Base-by-base conservation (phyloP, 2,888 invertebrate species). In the Frankliniella intonsa region DNA sequence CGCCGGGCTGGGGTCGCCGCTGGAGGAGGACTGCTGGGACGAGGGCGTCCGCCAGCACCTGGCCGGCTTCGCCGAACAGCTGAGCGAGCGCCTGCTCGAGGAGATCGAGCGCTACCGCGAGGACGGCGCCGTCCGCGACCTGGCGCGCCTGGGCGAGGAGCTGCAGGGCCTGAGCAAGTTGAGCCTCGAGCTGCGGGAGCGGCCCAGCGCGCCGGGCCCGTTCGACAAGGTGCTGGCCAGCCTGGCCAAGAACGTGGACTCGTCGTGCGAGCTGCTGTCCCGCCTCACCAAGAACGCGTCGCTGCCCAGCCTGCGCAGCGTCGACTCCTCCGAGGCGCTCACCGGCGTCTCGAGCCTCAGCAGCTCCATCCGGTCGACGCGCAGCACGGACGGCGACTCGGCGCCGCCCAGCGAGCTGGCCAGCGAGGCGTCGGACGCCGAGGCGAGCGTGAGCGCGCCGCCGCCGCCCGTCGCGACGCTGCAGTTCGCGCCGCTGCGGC, bases 81-180 rank as follows among this genome's bases (percentile, higher is more conserved):
- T 95, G n/a, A 94, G 94, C 86, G 94, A 94, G 86, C 94, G 94
- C 87, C 88, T 95, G 83, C 90, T 94, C 82, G 92, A 93, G 84
- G 94, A 95, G 88, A 92, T 95, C 84, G 94, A 95, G 86, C 86
- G 86, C 82, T 88, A 87, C 83, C 86, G 87, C 81, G 90, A 90
- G 85, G 90, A 90, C 84, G 90, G 90, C 50, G 83, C 81, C 50
- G 50, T 50, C 17, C 89, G 90, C 69, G 84, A 83, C 19, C 89
- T 91, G 81, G 90, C 89, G 86, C 90, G 91, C 86, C 87, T 91
- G 80, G 91, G 90, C 85, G 90, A 90, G 84, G 92, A 92, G 86
- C 88, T 91, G 84, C 89, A 91, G 84, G 90, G 90, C 81, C 87
- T 91, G 80, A 90, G 90, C 81, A 92, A 91, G 86, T 86, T 91